These are phyloP conservation scores for Agrotis ipsilon DNA, from an alignment of 2,888 invertebrate genomes.

Conservation along the genomic window DNA sequence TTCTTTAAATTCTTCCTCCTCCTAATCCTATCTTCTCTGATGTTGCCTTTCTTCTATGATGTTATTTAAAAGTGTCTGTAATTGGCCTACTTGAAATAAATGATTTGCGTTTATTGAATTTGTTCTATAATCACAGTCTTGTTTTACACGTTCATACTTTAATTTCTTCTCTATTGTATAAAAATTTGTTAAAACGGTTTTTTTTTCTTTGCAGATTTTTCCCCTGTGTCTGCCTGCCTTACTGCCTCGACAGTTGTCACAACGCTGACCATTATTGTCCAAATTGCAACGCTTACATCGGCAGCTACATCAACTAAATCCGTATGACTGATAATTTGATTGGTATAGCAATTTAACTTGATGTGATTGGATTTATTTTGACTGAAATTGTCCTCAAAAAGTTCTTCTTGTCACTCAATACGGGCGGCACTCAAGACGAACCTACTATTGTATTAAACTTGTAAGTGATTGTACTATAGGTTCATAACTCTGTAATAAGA, in stretches of 20 bases:
- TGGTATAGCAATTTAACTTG: not conserved
- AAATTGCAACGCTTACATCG: constrained; percentile 89
- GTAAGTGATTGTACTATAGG: not conserved
- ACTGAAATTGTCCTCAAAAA: not conserved
- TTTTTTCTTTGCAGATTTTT: no score
- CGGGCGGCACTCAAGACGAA: not conserved
- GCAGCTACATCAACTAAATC: constrained; percentile 76
- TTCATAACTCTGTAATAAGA: not conserved
- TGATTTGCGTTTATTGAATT: no score
- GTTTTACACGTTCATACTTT: not conserved
- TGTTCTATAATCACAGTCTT: not conserved
- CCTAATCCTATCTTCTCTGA: not conserved
- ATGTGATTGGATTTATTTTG: not conserved
- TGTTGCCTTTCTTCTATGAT: not conserved
- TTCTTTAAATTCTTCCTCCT: not conserved
- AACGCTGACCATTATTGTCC: constrained; percentile 91
- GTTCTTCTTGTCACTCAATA: not conserved
- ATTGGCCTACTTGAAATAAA: no score
- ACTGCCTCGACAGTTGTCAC: constrained; percentile 90
- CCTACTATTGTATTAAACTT: not conserved
- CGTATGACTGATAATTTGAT: not conserved
- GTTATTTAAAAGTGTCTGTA: no score
- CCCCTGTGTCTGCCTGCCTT: constrained; percentile 84
- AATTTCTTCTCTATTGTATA: not conserved
- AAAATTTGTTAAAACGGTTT: not conserved